phyloP scores from a whole-genome alignment of 2,888 invertebrate genomes.

The Galerucella pusilla region DNA sequence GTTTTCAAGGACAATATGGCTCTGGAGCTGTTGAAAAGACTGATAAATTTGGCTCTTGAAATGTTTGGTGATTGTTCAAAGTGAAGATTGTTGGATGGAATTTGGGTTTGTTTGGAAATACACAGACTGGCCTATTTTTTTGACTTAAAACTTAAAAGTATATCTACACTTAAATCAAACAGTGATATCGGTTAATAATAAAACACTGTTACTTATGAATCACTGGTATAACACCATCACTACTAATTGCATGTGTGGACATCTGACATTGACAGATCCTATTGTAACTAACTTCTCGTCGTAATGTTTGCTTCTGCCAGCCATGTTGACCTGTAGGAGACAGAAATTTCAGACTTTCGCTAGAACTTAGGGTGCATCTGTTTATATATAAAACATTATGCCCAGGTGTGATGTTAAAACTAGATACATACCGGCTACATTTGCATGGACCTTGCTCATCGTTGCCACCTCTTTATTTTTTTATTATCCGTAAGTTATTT shows the following conservation, averaged over 20 bases:
- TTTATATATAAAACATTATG: conserved; percentile 71
- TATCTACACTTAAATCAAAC: not conserved
- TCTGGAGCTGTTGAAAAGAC: not conserved
- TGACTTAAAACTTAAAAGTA: no score
- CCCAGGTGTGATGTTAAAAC: conserved; percentile 97
- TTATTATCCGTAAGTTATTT: conserved; percentile 93
- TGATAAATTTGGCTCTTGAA: not conserved
- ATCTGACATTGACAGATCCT: not conserved
- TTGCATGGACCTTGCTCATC: conserved; percentile 96
- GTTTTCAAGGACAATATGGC: no score
- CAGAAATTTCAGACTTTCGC: conserved; percentile 56
- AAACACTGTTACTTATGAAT: no score
- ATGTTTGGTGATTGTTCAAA: not conserved
- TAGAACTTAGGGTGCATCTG: conserved; percentile 56
- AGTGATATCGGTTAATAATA: no score
- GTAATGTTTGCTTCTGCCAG: conserved; percentile 52
- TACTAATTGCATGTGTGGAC: not conserved
- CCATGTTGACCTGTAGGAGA: conserved; percentile 64
- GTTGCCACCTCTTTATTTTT: conserved; percentile 95
- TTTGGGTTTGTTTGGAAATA: conserved; percentile 5
- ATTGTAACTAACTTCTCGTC: conserved; percentile 29
- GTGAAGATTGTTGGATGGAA: not conserved
- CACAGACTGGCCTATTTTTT: conserved; percentile 11
- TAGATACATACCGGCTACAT: conserved; percentile 97
- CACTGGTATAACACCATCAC: no score